Conservation (phyloP, 1,140 invertebrate species). For the Solen grandis region DNA sequence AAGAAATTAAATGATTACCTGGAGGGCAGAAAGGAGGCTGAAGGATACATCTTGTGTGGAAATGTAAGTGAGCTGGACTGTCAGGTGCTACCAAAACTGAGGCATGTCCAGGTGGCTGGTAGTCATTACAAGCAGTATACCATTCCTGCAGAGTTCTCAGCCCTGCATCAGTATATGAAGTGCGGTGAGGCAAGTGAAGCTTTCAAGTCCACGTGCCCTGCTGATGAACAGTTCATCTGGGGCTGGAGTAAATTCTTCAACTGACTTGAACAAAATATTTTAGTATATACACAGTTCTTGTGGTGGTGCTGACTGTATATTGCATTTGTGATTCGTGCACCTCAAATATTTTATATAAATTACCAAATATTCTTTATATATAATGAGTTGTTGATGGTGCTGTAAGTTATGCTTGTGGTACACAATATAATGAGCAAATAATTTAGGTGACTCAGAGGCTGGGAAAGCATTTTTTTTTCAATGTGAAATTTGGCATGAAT, state of each 20-base stretch:
- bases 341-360: too few relatives aligned
- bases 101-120: constrained; percentile 83
- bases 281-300: too few relatives aligned
- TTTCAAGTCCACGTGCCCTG: constrained; percentile 83
- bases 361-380: too few relatives aligned
- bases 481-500: too few relatives aligned
- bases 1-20: constrained; percentile 80
- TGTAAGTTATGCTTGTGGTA: too few relatives aligned
- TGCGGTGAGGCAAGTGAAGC: constrained; percentile 82
- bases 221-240: constrained; percentile 83
- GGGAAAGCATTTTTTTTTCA: too few relatives aligned
- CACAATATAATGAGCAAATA: too few relatives aligned
- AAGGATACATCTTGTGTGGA: constrained; percentile 79
- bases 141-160: constrained; percentile 82
- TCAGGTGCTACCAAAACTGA: constrained; percentile 83
- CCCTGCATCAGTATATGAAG: constrained; percentile 83
- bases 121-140: constrained; percentile 81
- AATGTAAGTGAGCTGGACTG: constrained; percentile 82
- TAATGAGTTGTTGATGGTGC: too few relatives aligned
- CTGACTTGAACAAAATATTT: too few relatives aligned
- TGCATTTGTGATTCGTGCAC: too few relatives aligned
- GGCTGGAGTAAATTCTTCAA: constrained; percentile 80
- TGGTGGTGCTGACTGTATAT: too few relatives aligned
- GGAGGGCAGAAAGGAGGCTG: constrained; percentile 49
- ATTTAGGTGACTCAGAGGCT: too few relatives aligned